A percentile compares a stretch with the other conserved stretches of the same genome.
phyloP scores from a whole-genome alignment of 2,888 invertebrate genomes.

The Nemoura dubitans region DNA sequence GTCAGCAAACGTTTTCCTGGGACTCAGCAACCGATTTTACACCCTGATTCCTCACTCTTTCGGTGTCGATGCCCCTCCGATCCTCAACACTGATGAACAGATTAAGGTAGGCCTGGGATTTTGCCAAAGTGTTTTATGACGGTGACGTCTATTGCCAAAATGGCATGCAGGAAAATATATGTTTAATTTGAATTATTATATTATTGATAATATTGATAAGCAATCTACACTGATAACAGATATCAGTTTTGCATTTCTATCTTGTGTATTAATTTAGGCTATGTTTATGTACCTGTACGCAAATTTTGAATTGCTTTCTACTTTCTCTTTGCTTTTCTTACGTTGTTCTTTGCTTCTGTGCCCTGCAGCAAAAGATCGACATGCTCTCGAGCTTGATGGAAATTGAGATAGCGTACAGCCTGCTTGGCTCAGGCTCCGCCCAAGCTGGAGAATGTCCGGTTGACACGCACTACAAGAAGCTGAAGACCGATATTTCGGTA shows the following conservation, averaged over 20 bases:
- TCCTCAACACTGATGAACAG: slow-evolving; percentile 78
- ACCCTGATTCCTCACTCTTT: slow-evolving; percentile 96
- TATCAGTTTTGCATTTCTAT: too few species aligned
- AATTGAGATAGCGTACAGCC: slow-evolving; percentile 92
- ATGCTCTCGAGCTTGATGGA: slow-evolving; percentile 95
- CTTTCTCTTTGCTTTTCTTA: too few species aligned
- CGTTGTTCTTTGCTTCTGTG: slow-evolving; percentile 49
- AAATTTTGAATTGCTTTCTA: too few species aligned
- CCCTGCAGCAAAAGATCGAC: slow-evolving; percentile 69
- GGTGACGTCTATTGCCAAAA: too few species aligned
- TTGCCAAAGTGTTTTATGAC: too few species aligned
- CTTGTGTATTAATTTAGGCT: too few species aligned
- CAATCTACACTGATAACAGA: too few species aligned
- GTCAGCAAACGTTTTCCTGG: slow-evolving; percentile 70
- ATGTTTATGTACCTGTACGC: too few species aligned
- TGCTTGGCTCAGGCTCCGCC: slow-evolving; percentile 71
- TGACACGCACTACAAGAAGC: slow-evolving; percentile 86
- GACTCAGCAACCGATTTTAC: slow-evolving; percentile 93
- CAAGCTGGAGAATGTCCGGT: slow-evolving; percentile 65
- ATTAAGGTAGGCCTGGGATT: slow-evolving; percentile 65
- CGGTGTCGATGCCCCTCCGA: slow-evolving; percentile 82
- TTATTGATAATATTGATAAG: too few species aligned
- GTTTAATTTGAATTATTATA: too few species aligned
- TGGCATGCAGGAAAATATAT: too few species aligned
- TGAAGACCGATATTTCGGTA: slow-evolving; percentile 83